Percentiles rank a stretch among this genome's conserved stretches.
These are phyloP conservation scores for Apantesis nais DNA, from an alignment of 2,888 invertebrate species.

Conservation along the genomic window DNA sequence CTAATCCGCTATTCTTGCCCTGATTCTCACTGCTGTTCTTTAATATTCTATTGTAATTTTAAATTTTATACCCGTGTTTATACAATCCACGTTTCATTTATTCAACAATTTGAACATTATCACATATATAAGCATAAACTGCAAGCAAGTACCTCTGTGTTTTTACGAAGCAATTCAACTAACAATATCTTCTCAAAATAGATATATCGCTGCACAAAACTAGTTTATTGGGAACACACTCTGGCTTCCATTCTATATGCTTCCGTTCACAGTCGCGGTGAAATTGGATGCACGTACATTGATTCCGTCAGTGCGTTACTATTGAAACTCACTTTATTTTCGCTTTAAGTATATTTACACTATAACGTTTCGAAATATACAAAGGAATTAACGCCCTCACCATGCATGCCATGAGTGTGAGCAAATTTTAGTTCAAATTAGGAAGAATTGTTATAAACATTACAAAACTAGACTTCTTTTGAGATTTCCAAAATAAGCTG, in stretches of 20 bases:
- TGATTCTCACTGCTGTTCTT: too few species aligned
- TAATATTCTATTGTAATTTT: background rate
- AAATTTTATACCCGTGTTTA: too few species aligned
- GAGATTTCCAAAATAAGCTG: too few species aligned
- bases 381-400: too few species aligned
- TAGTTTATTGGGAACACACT: constrained; percentile 53
- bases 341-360: background rate
- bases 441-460: too few species aligned
- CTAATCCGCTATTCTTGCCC: too few species aligned
- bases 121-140: too few species aligned
- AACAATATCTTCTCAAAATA: background rate
- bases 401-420: too few species aligned
- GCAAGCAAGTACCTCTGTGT: background rate
- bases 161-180: background rate
- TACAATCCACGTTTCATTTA: too few species aligned
- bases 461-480: too few species aligned
- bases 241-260: constrained; percentile 49
- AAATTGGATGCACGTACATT: constrained; percentile 74
- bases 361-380: background rate
- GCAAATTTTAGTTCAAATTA: too few species aligned
- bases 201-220: constrained; percentile 32
- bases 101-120: too few species aligned
- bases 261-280: constrained; percentile 61
- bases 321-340: constrained; percentile 34
- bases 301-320: constrained; percentile 50